A percentile compares a stretch with the other conserved stretches of the same genome.
phyloP scores from a whole-genome alignment of 2,888 invertebrate genomes.

The Branchipolynoe longqiensis region DNA sequence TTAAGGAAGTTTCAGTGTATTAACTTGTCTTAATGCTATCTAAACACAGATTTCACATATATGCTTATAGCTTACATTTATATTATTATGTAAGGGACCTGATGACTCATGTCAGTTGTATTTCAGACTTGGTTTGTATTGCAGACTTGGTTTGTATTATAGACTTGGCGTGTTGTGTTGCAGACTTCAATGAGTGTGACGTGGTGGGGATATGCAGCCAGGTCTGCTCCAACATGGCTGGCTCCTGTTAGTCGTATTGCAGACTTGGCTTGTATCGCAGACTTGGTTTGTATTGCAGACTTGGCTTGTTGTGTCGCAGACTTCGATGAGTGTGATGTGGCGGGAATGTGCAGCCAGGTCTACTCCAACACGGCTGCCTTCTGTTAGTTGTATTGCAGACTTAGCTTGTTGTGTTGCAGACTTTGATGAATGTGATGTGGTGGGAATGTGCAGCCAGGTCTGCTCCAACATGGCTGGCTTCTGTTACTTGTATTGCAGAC shows the following conservation, averaged over 20 bases:
- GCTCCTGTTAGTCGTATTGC: conserved; percentile 92
- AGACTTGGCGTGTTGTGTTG: conserved; percentile 3
- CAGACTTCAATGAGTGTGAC: conserved; percentile 91
- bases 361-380: conserved; percentile 92
- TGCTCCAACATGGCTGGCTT: conserved; percentile 92
- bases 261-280: conserved; percentile 92
- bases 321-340: conserved; percentile 89
- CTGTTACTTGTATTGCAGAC: conserved; percentile 91
- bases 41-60: too few species aligned
- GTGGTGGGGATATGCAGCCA: conserved; percentile 93
- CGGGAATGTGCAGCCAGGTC: conserved; percentile 93
- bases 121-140: background rate
- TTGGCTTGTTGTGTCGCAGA: conserved; percentile 83
- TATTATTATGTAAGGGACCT: too few species aligned
- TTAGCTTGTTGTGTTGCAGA: conserved; percentile 83
- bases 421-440: conserved; percentile 89
- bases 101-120: background rate
- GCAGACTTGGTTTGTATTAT: too few species aligned
- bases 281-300: conserved; percentile 86
- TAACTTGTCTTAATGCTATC: too few species aligned
- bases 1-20: too few species aligned
- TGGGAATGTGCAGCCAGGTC: conserved; percentile 93
- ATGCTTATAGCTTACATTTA: too few species aligned
- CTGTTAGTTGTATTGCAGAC: too few species aligned
- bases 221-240: conserved; percentile 90